A percentile compares a stretch with the other conserved stretches of the same genome.
Evolutionary conservation across 2,113 vertebrate genomes (phyloP).

Genomic region (Ammodytes dubius): DNA sequence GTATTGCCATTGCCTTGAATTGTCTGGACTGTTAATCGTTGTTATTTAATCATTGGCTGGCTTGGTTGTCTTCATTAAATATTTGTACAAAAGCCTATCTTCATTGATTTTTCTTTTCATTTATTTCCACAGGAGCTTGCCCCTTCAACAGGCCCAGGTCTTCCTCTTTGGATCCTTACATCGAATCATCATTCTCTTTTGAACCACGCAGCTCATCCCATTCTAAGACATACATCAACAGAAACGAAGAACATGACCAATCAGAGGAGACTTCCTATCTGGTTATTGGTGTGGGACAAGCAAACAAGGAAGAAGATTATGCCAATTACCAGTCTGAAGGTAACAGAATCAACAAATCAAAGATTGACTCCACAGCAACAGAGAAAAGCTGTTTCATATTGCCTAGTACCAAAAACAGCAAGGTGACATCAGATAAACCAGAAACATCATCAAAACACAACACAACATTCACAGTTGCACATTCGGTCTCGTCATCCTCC

Average conservation of each 20-base stretch:
- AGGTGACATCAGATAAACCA: constrained; percentile 55
- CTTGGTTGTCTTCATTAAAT: constrained; percentile 57
- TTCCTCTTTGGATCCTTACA: constrained; percentile 80
- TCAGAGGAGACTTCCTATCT: constrained; percentile 76
- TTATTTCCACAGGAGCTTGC: constrained; percentile 72
- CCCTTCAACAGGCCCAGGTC: constrained; percentile 73
- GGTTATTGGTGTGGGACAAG: constrained; percentile 68
- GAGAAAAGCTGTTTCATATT: constrained; percentile 32
- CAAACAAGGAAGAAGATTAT: constrained; percentile 64
- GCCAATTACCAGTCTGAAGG: constrained; percentile 63
- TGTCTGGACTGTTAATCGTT: constrained; percentile 71
- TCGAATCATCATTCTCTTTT: constrained; percentile 67
- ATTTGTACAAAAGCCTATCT: neutral
- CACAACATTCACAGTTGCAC: constrained; percentile 63
- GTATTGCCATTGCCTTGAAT: constrained; percentile 82
- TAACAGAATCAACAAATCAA: constrained; percentile 50
- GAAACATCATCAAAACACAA: constrained; percentile 68
- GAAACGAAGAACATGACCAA: constrained; percentile 48
- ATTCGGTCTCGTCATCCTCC: constrained; percentile 71
- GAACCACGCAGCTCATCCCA: constrained; percentile 43
- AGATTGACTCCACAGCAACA: constrained; percentile 20
- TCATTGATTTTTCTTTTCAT: constrained; percentile 24
- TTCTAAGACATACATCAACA: constrained; percentile 47
- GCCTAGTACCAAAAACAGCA: constrained; percentile 24
- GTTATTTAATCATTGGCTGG: constrained; percentile 52